phyloP scores from a whole-genome alignment of 2,797 vertebrate genomes.

The Taeniopygia guttata region DNA sequence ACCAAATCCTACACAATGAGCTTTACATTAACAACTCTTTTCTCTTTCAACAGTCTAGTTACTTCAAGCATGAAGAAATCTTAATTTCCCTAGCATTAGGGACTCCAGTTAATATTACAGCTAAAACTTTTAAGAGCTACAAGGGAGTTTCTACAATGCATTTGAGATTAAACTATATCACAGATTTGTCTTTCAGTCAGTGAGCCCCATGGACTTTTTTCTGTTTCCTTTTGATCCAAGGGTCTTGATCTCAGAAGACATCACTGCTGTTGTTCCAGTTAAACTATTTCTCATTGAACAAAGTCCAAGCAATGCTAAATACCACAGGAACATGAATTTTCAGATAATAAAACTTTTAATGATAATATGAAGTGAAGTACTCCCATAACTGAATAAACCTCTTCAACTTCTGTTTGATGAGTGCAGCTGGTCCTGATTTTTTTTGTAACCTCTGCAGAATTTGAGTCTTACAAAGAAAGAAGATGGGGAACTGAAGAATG shows the following conservation, averaged over 20 bases:
- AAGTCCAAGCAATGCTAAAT: slow-evolving; percentile 38
- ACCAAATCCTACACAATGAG: neutral
- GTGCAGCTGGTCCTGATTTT: neutral
- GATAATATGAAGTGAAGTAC: slow-evolving; percentile 3
- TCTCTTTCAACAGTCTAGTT: neutral
- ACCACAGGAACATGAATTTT: slow-evolving; percentile 1
- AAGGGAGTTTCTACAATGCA: neutral
- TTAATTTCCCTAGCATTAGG: neutral
- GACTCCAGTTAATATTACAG: neutral
- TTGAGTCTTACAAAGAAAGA: neutral
- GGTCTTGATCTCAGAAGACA: neutral
- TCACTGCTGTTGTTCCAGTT: slow-evolving; percentile 3
- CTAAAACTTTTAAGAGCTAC: neutral
- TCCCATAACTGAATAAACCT: slow-evolving; percentile 25
- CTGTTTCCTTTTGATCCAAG: neutral
- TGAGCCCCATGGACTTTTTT: neutral
- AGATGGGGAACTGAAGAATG: neutral
- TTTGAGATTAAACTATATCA: neutral
- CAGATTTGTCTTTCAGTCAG: neutral
- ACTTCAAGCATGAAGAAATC: neutral
- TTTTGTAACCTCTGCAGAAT: neutral
- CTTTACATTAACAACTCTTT: neutral
- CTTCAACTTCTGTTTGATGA: neutral
- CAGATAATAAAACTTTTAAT: neutral
- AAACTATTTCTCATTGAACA: slow-evolving; percentile 40